Evolutionary conservation across 2,113 vertebrate genomes (phyloP).

Genomic region (Eulemur macaco): DNA sequence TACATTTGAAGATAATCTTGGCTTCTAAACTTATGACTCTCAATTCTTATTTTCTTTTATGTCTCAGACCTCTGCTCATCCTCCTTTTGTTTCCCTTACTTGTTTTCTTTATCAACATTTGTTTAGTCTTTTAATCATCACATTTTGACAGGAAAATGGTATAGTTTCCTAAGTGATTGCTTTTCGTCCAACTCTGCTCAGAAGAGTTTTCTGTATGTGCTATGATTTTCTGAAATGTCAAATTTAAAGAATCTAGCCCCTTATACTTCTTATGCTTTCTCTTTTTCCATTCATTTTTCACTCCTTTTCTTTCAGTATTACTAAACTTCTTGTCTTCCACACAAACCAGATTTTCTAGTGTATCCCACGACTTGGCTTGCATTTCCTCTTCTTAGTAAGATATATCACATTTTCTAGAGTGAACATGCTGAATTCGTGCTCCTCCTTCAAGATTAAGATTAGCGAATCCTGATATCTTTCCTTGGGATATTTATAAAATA

Average conservation of each 20-base stretch:
- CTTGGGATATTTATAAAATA: background rate
- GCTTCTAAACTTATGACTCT: background rate
- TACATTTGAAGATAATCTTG: background rate
- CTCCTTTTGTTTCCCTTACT: background rate
- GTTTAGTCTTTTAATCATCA: background rate
- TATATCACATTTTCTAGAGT: background rate
- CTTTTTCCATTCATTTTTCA: background rate
- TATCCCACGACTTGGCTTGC: background rate
- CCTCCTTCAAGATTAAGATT: background rate
- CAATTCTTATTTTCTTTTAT: background rate
- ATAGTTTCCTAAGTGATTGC: background rate
- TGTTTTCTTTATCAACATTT: background rate
- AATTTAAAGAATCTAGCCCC: background rate
- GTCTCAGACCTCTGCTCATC: background rate
- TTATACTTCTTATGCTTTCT: background rate
- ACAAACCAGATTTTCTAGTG: background rate
- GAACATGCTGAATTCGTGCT: background rate
- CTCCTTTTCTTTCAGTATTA: background rate
- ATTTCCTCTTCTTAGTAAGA: background rate
- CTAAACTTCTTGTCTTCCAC: background rate
- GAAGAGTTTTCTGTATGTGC: background rate
- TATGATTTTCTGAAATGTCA: background rate
- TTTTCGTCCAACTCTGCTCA: background rate
- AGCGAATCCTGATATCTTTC: background rate
- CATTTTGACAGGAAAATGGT: background rate